phyloP scores from a whole-genome alignment of 1,140 invertebrate species.

The Odontomachus brunneus region DNA sequence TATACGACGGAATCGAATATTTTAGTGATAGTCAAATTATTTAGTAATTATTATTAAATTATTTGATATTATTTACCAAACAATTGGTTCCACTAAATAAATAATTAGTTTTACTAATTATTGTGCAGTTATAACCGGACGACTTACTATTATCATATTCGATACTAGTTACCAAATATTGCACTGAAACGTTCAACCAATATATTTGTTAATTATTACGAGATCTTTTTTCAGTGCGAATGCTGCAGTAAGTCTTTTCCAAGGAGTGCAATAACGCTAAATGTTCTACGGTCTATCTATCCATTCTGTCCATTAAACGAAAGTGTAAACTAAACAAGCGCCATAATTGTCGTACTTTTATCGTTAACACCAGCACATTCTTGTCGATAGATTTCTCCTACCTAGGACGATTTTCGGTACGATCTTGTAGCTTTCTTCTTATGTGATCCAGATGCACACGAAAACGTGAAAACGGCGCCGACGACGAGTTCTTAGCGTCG shows the following conservation, averaged over 20 bases:
- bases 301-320: conserved; percentile 42
- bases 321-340: conserved; percentile 66
- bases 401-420: conserved; percentile 45
- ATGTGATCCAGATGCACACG: conserved; percentile 77
- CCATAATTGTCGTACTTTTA: conserved; percentile 50
- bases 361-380: conserved; percentile 62
- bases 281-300: conserved; percentile 21
- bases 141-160: too few relatives aligned
- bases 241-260: neutral
- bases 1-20: too few relatives aligned
- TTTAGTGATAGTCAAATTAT: too few relatives aligned
- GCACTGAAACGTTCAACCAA: too few relatives aligned
- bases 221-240: too few relatives aligned
- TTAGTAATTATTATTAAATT: too few relatives aligned
- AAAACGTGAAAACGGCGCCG: conserved; percentile 17
- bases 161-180: too few relatives aligned
- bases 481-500: conserved; percentile 49
- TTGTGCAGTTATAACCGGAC: too few relatives aligned
- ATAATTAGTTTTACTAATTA: too few relatives aligned
- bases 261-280: neutral
- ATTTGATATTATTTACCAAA: too few relatives aligned
- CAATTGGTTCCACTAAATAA: too few relatives aligned
- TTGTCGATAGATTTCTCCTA: conserved; percentile 68
- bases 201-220: too few relatives aligned
- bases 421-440: conserved; percentile 63